These are phyloP conservation scores for Grammomys dolichurus DNA, from an alignment of 2,113 vertebrate species.

Conservation along the genomic window DNA sequence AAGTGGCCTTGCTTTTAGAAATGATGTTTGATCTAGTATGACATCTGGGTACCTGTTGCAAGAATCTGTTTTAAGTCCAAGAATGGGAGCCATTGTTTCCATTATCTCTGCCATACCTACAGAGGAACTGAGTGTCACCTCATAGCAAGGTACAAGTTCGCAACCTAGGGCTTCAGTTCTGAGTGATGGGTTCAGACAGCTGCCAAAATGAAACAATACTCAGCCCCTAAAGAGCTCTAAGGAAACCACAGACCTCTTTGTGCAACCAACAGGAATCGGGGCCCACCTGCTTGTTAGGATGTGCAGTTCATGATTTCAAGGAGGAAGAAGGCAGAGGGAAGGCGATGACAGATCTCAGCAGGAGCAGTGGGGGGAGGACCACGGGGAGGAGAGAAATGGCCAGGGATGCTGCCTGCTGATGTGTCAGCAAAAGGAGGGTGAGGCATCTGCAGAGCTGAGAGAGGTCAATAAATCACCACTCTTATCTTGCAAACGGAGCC, in stretches of 20 bases:
- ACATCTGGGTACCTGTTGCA: conserved; percentile 10
- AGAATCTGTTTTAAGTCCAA: background rate
- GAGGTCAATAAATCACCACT: conserved; percentile 96
- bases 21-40: conserved; percentile 59
- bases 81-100: background rate
- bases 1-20: too few species aligned
- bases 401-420: conserved; percentile 48
- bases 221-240: background rate
- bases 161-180: background rate
- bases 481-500: conserved; percentile 96
- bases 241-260: conserved; percentile 49
- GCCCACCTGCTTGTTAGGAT: background rate
- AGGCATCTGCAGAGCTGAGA: conserved; percentile 84
- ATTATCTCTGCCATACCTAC: background rate
- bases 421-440: conserved; percentile 87
- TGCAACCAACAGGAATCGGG: background rate
- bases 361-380: conserved; percentile 19
- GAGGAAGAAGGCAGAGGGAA: conserved; percentile 66
- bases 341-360: conserved; percentile 45
- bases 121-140: background rate
- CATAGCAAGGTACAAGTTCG: background rate
- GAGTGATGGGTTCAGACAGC: background rate
- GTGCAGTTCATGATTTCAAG: conserved; percentile 64
- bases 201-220: background rate
- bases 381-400: background rate